Conservation (phyloP, 2,888 invertebrate species). For the Cheilosia impressa region DNA sequence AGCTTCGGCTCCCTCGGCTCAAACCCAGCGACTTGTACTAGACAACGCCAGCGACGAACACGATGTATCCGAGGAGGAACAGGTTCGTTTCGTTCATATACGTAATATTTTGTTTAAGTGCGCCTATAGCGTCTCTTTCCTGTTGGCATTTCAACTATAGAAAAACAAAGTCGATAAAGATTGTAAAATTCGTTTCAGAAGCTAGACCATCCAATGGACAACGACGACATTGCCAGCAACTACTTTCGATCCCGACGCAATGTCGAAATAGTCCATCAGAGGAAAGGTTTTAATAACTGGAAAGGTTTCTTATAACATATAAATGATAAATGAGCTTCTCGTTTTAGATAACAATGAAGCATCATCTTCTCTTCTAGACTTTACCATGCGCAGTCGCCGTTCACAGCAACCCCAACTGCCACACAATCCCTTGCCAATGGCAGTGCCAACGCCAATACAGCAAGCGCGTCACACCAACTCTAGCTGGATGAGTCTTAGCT, state of each 20-base stretch:
- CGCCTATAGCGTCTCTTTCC: not conserved
- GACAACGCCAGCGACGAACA: slow-evolving; percentile 41
- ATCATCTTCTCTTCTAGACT: slow-evolving; percentile 46
- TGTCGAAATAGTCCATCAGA: slow-evolving; percentile 85
- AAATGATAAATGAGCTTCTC: not conserved
- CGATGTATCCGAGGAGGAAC: slow-evolving; percentile 37
- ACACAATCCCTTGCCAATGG: not conserved
- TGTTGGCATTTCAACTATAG: too few species aligned
- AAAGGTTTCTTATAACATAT: slow-evolving; percentile 81
- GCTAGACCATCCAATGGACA: slow-evolving; percentile 79
- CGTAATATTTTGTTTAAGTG: not conserved
- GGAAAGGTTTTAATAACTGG: slow-evolving; percentile 85
- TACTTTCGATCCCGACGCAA: slow-evolving; percentile 90
- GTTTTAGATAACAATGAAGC: slow-evolving; percentile 10
- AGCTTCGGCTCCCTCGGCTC: slow-evolving; percentile 56
- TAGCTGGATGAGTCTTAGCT: slow-evolving; percentile 57
- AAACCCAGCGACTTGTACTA: slow-evolving; percentile 31
- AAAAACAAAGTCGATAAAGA: not conserved
- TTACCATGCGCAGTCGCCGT: slow-evolving; percentile 34
- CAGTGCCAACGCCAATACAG: not conserved
- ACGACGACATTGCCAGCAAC: slow-evolving; percentile 87
- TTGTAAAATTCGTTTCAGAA: slow-evolving; percentile 26
- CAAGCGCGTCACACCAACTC: slow-evolving; percentile 34
- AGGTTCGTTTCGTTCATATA: slow-evolving; percentile 36
- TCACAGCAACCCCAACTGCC: slow-evolving; percentile 28